Conservation (phyloP, 2,113 vertebrate genomes). For the Lucifuga dentata region DNA sequence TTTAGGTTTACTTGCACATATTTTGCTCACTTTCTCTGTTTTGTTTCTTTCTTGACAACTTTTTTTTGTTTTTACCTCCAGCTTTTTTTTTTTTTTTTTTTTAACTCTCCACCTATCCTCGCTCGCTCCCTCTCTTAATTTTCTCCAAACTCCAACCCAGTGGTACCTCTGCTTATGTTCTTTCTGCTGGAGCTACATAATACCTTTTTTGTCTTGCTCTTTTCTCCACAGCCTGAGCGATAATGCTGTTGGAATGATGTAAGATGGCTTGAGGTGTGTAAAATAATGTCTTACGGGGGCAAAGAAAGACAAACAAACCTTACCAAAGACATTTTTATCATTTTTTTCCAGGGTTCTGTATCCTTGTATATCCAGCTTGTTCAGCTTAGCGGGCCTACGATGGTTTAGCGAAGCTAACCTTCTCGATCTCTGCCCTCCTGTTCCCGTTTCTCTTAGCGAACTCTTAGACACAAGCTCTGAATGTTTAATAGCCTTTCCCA, state of each 20-base stretch:
- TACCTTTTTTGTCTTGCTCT: conserved; percentile 36
- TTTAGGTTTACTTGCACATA: too few species aligned
- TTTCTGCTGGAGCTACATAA: conserved; percentile 37
- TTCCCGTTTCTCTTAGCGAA: conserved; percentile 41
- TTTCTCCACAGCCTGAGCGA: conserved; percentile 48
- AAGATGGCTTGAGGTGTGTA: conserved; percentile 55
- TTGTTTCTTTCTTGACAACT: conserved; percentile 20
- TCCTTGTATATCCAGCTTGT: conserved; percentile 27
- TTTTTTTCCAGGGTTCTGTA: neutral
- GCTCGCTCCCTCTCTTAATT: conserved; percentile 37
- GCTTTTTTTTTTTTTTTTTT: conserved; percentile 20
- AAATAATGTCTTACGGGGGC: conserved; percentile 39
- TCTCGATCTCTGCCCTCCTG: conserved; percentile 31
- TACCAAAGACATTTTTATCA: conserved; percentile 1
- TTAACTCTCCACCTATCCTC: conserved; percentile 55
- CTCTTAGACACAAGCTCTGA: conserved; percentile 41
- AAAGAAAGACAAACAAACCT: conserved; percentile 43
- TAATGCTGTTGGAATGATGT: conserved; percentile 44
- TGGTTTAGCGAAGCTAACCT: conserved; percentile 37
- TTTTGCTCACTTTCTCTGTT: neutral
- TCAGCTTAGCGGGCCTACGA: conserved; percentile 23
- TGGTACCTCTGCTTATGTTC: conserved; percentile 45
- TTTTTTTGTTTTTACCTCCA: conserved; percentile 27
- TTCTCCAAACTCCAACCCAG: conserved; percentile 35
- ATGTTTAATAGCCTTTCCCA: conserved; percentile 41